Conservation (phyloP, 2,888 invertebrate species). For the Sesia bembeciformis region DNA sequence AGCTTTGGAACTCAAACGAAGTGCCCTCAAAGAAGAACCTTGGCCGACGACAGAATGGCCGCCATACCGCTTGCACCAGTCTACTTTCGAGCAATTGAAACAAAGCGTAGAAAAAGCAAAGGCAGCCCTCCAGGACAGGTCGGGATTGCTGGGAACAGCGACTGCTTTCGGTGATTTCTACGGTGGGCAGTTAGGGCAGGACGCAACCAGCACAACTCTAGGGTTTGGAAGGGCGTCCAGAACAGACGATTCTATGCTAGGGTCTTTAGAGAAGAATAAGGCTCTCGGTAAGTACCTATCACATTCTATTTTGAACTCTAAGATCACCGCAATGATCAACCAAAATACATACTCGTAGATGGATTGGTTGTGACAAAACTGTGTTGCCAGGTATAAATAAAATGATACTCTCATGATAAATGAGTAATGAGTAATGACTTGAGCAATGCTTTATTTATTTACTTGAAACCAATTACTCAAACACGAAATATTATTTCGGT, state of each 20-base stretch:
- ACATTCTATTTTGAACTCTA: too few relatives aligned
- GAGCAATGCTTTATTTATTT: too few relatives aligned
- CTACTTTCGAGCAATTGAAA: constrained; percentile 91
- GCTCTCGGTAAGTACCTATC: constrained; percentile 42
- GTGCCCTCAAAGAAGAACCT: constrained; percentile 72
- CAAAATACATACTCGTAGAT: too few relatives aligned
- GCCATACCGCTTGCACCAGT: constrained; percentile 87
- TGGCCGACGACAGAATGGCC: constrained; percentile 82
- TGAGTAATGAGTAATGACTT: too few relatives aligned
- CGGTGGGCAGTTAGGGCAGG: constrained; percentile 66
- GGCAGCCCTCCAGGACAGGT: constrained; percentile 84
- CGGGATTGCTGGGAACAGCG: constrained; percentile 79
- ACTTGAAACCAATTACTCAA: too few relatives aligned
- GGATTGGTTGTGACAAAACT: too few relatives aligned
- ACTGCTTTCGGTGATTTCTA: constrained; percentile 83
- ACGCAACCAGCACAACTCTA: constrained; percentile 40
- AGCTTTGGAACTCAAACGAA: constrained; percentile 84
- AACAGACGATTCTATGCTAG: constrained; percentile 61
- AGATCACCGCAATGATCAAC: too few relatives aligned
- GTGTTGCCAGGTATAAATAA: too few relatives aligned
- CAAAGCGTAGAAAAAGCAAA: constrained; percentile 94
- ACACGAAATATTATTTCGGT: too few relatives aligned
- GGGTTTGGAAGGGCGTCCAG: constrained; percentile 51
- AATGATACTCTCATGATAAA: too few relatives aligned
- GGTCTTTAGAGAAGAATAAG: constrained; percentile 58